Base-by-base conservation (phyloP, 2,113 vertebrate genomes). In the Larimichthys crocea region DNA sequence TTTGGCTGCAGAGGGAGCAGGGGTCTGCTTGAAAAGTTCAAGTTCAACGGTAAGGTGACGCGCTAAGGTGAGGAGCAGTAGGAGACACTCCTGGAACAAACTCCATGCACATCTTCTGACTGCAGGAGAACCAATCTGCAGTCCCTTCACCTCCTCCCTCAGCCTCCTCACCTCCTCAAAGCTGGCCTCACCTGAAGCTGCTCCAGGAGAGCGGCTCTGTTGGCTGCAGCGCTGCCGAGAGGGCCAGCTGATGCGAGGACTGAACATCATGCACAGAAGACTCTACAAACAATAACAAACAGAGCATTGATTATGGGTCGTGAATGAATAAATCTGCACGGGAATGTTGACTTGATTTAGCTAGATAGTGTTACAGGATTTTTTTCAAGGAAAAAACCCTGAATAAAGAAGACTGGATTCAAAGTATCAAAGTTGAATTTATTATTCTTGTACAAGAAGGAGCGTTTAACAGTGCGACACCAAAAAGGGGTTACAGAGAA, bases 41-140 rank as follows among this genome's bases (percentile, higher is more conserved):
- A 95, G 93, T 16, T 97, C 90, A 7, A 8, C 52, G 4, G 79
- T 29, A 74, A 98, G 93, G 69, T 94, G 93, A 17, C 89, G 92
- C 4, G 94, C 94, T 52, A 99, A 86, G 63, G 94, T 88, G 53
- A 97, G 88, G 10, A 99, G 91, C 68, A 97, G 76, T 4, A 96
- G 81, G 55, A 99, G 93, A 70, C 92, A 86, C 78, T 97, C 96
- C 79, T 95, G 93, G 3, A 95, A 95, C 56, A 96, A 96, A 24
- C 5, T 82, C 97, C 97, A 99, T 0, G 94, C 57, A 86, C 26
- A 0, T 97, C 97, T 1, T 85, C 73, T 0, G 93, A 1, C 44
- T 74, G 7, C 62, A 50, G 0, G 59, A 77, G 59, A 86, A 91
- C 95, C 95, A 97, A 0, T 70, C 68, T 0, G 72, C 74, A 52